phyloP scores from a whole-genome alignment of 2,797 vertebrate genomes.

The Thalassophryne amazonica region DNA sequence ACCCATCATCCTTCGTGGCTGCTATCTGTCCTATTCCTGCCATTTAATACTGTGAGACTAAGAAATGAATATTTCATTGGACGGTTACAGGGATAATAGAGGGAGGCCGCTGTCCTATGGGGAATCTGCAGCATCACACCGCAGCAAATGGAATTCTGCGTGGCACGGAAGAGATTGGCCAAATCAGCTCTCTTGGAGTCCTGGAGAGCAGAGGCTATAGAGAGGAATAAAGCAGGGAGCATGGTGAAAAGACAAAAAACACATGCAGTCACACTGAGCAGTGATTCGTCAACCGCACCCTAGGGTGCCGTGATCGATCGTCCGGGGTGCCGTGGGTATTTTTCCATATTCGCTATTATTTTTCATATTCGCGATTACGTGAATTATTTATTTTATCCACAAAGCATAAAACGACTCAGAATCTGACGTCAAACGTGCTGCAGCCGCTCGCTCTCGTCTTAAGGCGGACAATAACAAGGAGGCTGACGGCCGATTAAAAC shows the following conservation, averaged over 20 bases:
- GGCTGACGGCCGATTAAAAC: no score
- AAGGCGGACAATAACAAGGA: no score
- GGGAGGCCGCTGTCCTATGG: constrained; percentile 57
- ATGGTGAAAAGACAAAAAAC: constrained; percentile 5
- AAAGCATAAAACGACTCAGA: no score
- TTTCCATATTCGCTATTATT: no score
- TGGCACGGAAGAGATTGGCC: constrained; percentile 46
- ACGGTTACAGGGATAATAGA: constrained; percentile 61
- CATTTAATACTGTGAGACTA: constrained; percentile 64
- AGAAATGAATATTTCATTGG: constrained; percentile 78
- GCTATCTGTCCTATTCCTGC: constrained; percentile 61
- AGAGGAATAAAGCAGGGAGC: constrained; percentile 30
- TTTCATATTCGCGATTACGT: no score
- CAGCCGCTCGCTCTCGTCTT: no score
- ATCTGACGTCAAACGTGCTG: no score
- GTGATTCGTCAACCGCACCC: no score
- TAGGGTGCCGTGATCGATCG: no score
- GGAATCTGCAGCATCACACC: constrained; percentile 70
- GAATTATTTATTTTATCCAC: no score
- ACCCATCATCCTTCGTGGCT: constrained; percentile 37
- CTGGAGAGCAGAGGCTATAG: constrained; percentile 51
- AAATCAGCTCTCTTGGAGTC: constrained; percentile 61
- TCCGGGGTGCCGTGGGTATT: no score
- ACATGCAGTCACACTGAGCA: constrained; percentile 20
- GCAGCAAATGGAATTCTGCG: constrained; percentile 60